Evolutionary conservation across 1,140 invertebrate genomes (phyloP), one percentile per base, ranked within the genome.

Genomic region (Zaprionus vittiger): DNA sequence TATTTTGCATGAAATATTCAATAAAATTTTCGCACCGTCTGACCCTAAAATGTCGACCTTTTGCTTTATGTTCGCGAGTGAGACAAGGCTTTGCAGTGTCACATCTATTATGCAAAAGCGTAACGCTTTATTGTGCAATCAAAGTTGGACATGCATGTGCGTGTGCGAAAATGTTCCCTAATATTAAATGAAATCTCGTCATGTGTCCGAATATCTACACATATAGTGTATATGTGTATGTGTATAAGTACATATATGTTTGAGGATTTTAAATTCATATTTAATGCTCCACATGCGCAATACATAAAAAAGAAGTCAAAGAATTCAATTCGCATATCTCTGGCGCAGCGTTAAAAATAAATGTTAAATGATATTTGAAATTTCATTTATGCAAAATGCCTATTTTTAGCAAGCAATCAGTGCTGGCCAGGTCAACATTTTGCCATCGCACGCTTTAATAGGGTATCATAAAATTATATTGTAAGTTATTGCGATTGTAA

Each of bases 1-100:
- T 73, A 59, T 70, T 84, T 76, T 79, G 70, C 77, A 87, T 87
- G 47, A 79, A 89, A 86, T 73, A 84, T 84, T 90, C 60, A 84
- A 90, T 70, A 65, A 74, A 77, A 67, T 73, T 74, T 73, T 17
- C 54, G 49, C 83, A 34, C 47, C 22, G 22, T 66, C 34, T 61
- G 61, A 52, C 73, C 61, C 44, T 26, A 54, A 52, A 68, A 62
- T 69, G 62, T 71, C 59, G 78, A 78, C 81, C 81, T 70, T 78
- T 72, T 67, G 47, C 15, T 56, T 47, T 67, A 47, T 56, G 31
- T 34, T 34, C 2, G 31, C 9, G 3, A 34, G 31, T 11, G 56
- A 7, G n/a, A 56, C 34, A 5, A 15, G 65, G 38, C n/a, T 28
- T 22, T 55, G 20, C 60, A 66, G 22, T 70, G 71, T 71, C 64